These are phyloP conservation scores for Dascyllus trimaculatus DNA, from an alignment of 2,113 vertebrate species.

Conservation along the genomic window DNA sequence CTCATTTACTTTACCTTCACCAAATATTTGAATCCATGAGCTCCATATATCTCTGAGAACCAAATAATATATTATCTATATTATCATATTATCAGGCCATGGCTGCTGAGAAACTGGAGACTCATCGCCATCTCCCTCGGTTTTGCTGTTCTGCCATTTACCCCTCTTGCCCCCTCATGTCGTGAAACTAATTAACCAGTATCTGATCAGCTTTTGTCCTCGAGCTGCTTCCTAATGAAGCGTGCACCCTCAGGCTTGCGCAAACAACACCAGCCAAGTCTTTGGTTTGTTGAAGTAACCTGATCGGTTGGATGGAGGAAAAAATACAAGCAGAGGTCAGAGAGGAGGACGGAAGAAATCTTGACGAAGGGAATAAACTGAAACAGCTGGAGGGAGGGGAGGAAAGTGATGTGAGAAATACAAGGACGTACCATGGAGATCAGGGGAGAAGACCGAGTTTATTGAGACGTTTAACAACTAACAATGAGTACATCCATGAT, in stretches of 20 bases:
- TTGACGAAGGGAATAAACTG: background rate
- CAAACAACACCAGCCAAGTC: conserved; percentile 13
- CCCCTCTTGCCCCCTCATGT: background rate
- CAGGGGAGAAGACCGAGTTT: background rate
- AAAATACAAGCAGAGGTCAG: conserved; percentile 9
- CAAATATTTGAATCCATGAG: conserved; percentile 5
- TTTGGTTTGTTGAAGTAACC: conserved; percentile 17
- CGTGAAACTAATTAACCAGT: conserved; percentile 48
- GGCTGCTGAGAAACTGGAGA: background rate
- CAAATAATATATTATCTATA: background rate
- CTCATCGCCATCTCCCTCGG: background rate
- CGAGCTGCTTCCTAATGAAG: conserved; percentile 34
- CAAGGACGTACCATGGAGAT: background rate
- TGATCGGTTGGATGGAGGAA: background rate
- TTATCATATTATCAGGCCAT: background rate
- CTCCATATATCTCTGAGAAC: background rate
- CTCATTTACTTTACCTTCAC: background rate
- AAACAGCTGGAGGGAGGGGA: no score
- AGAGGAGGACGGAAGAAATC: background rate
- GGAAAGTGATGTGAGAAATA: background rate
- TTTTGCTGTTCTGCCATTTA: conserved; percentile 23
- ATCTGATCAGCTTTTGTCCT: conserved; percentile 50
- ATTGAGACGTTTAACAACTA: no score
- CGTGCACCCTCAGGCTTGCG: background rate
- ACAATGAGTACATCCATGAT: no score